A percentile compares a stretch with the other conserved stretches of the same genome.
These are phyloP conservation scores for Sialis lutaria DNA, from an alignment of 2,888 invertebrate genomes.

Conservation along the genomic window DNA sequence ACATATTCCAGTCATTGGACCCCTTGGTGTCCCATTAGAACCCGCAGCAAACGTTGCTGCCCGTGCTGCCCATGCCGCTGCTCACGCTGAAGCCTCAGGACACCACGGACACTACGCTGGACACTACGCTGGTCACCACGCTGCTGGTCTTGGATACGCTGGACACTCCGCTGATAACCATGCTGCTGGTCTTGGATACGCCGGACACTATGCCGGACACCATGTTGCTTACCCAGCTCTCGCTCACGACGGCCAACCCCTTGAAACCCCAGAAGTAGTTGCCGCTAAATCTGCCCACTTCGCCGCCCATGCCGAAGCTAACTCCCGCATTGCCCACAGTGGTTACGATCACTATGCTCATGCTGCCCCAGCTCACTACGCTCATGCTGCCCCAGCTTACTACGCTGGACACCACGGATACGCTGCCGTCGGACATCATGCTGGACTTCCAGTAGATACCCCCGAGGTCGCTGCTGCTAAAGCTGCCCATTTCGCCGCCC, in stretches of 20 bases:
- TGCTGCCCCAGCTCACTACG: conserved; percentile 11
- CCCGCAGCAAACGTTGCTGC: conserved; percentile 34
- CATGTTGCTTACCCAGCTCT: conserved; percentile 12
- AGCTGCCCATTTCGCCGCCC: conserved; percentile 28
- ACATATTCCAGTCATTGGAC: conserved; percentile 20
- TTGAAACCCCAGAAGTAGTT: conserved; percentile 32
- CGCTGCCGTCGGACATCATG: not conserved
- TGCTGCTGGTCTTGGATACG: conserved; percentile 7
- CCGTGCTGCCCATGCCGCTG: conserved; percentile 18
- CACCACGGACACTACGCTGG: conserved; percentile 5
- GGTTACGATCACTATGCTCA: not conserved
- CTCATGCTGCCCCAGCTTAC: conserved; percentile 21
- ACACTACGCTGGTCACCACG: conserved; percentile 9
- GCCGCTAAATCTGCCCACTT: conserved; percentile 31
- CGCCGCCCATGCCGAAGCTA: conserved; percentile 31
- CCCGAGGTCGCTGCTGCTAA: conserved; percentile 32
- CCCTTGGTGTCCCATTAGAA: conserved; percentile 25
- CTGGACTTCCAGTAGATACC: conserved; percentile 18
- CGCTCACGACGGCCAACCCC: conserved; percentile 27
- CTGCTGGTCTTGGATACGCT: not conserved
- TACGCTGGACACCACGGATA: not conserved
- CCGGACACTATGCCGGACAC: conserved; percentile 14
- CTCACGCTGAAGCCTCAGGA: not conserved
- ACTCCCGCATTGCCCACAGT: conserved; percentile 22
- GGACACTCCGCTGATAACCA: not conserved